Percentiles rank a stretch among this genome's conserved stretches.
Evolutionary conservation across 92 coral and sea anemone genomes (phyloP).

Genomic region (Palythoa heliodiscus): DNA sequence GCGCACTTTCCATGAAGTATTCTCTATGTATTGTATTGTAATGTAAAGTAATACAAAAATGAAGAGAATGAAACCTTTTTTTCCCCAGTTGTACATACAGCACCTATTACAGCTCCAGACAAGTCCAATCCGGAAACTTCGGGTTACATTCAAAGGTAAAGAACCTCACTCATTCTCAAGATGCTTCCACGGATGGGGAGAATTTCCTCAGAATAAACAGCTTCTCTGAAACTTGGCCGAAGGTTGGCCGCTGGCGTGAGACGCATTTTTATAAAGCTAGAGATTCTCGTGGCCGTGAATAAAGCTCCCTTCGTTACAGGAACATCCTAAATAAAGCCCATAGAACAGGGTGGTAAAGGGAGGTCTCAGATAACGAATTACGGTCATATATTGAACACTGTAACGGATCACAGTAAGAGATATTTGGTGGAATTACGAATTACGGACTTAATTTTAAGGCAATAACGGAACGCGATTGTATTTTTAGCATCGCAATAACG

Average conservation of each 20-base stretch:
- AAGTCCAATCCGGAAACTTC: slow-evolving; percentile 89
- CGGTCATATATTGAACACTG: no score
- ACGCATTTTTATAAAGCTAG: neutral
- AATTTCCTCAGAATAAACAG: slow-evolving; percentile 67
- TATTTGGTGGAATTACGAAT: no score
- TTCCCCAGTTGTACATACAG: slow-evolving; percentile 82
- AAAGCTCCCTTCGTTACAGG: no score
- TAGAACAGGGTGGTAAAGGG: no score
- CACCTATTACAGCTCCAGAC: slow-evolving; percentile 88
- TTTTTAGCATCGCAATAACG: no score
- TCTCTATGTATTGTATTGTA: no score
- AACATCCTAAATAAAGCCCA: no score
- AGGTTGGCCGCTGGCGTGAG: neutral
- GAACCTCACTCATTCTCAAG: slow-evolving; percentile 86
- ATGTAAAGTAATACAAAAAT: neutral
- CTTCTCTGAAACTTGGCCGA: slow-evolving; percentile 3
- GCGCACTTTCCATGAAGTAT: no score
- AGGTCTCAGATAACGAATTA: no score
- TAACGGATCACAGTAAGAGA: no score
- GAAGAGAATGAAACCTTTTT: neutral
- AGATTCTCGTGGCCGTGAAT: neutral
- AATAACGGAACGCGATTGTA: no score
- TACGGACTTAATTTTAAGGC: no score
- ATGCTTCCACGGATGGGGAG: slow-evolving; percentile 99
- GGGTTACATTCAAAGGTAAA: slow-evolving; percentile 82